Evolutionary conservation across 2,113 vertebrate species (phyloP).

Genomic region (Varanus salvator): DNA sequence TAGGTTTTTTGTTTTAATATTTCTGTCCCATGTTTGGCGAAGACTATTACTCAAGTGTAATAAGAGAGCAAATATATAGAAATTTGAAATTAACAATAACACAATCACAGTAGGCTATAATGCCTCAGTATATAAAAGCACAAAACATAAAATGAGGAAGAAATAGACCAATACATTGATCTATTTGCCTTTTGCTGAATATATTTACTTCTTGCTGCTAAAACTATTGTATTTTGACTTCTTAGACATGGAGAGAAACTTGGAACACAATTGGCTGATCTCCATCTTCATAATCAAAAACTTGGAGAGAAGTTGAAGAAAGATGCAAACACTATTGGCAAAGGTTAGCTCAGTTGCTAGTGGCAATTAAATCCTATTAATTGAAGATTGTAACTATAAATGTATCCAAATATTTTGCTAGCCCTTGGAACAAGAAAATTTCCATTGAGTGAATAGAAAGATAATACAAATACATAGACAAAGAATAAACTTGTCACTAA

Average conservation of each 20-base stretch:
- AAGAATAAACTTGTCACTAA: too few species aligned
- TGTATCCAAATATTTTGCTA: not conserved
- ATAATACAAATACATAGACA: not conserved
- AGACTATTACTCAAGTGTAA: not conserved
- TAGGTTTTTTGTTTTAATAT: not conserved
- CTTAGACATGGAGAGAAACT: conserved; percentile 84
- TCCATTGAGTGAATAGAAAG: not conserved
- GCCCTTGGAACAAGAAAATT: not conserved
- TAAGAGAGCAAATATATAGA: not conserved
- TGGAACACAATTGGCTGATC: conserved; percentile 88
- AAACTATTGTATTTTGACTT: conserved; percentile 51
- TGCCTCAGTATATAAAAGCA: not conserved
- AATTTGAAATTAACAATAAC: not conserved
- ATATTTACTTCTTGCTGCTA: not conserved
- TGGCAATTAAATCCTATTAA: not conserved
- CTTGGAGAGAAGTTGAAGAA: conserved; percentile 79
- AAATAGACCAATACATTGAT: not conserved
- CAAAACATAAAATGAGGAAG: not conserved
- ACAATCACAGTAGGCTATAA: not conserved
- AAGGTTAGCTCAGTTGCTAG: conserved; percentile 20
- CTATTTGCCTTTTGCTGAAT: not conserved
- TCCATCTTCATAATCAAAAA: conserved; percentile 90
- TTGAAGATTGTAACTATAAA: not conserved
- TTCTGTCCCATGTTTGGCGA: not conserved
- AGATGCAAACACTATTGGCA: conserved; percentile 87